Evolutionary conservation across 2,113 vertebrate genomes (phyloP), one percentile per base, ranked within the genome.

Genomic region (Melanotaenia duboulayi): DNA sequence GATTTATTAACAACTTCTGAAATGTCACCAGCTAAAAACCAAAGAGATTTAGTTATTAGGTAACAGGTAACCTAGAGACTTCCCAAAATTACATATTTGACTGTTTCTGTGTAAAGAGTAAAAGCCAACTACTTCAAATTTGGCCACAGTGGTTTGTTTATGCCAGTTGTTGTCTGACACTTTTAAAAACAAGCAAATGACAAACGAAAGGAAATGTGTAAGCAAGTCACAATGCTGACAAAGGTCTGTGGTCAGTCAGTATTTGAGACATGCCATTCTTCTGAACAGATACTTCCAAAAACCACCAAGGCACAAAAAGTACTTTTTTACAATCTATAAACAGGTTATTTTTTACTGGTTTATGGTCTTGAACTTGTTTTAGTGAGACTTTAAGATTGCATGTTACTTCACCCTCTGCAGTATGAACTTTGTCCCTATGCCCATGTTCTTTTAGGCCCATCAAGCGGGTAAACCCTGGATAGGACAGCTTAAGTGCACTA

Each of bases 121-220:
- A 48, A 48, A 48, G n/a, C 17, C 7, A n/a, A n/a, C 17, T 48
- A 7, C n/a, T n/a, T 17, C 44, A 48, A 48, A 9, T 14, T n/a
- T 16, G 44, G 8, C 5, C 44, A n/a, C 17, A 48, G 44, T 5
- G 44, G 17, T n/a, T 48, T 24, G 4, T 32, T 23, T 14, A 23
- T 24, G 17, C 63, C 6, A 52, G 46, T 44, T 48, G 39, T 1
- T 19, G 51, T 74, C 57, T 35, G 23, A 63, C 20, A 71, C n/a
- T 10, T 2, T 40, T 4, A 56, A 54, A 39, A 4, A n/a, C n/a
- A n/a, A 66, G 28, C 44, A 44, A 57, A 55, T 39, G 22, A 2
- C 4, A 4, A n/a, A 4, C 37, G 39, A 67, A 61, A 86, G 87
- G 83, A 91, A 89, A 81, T 72, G 65, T 55, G n/a, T 71, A 55